phyloP scores from a whole-genome alignment of 92 coral and sea anemone species.

The Nematostella vectensis region DNA sequence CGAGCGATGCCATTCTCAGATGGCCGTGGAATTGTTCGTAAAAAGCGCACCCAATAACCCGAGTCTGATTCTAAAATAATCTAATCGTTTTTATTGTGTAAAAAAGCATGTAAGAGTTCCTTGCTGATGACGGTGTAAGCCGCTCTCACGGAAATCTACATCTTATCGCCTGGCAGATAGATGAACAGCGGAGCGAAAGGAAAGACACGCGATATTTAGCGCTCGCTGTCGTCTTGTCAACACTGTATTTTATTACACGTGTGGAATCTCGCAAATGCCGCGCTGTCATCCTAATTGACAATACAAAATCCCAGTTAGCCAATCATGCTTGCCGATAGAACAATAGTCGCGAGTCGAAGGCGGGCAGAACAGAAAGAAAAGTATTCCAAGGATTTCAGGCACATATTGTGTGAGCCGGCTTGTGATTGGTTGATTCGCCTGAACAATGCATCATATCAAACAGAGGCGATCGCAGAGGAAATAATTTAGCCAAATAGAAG shows the following conservation, averaged over 20 bases:
- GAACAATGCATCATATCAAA: conserved; percentile 85
- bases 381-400: conserved; percentile 63
- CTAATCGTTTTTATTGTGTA: no score
- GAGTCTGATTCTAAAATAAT: no score
- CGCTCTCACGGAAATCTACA: no score
- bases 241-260: conserved; percentile 32
- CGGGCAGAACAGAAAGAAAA: conserved; percentile 41
- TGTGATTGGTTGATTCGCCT: conserved; percentile 67
- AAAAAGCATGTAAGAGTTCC: no score
- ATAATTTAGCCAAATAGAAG: conserved; percentile 68
- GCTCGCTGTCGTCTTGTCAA: neutral
- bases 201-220: neutral
- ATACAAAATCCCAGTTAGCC: conserved; percentile 16
- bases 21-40: no score
- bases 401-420: conserved; percentile 41
- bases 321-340: conserved; percentile 29
- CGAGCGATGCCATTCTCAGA: no score
- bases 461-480: conserved; percentile 52
- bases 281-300: conserved; percentile 6
- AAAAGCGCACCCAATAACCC: no score
- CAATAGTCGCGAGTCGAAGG: conserved; percentile 53
- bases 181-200: no score
- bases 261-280: conserved; percentile 39
- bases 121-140: no score
- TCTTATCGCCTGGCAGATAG: no score